These are phyloP conservation scores for Ptycholaimellus sp. DNA, from an alignment of 2,888 invertebrate genomes.

Conservation along the genomic window DNA sequence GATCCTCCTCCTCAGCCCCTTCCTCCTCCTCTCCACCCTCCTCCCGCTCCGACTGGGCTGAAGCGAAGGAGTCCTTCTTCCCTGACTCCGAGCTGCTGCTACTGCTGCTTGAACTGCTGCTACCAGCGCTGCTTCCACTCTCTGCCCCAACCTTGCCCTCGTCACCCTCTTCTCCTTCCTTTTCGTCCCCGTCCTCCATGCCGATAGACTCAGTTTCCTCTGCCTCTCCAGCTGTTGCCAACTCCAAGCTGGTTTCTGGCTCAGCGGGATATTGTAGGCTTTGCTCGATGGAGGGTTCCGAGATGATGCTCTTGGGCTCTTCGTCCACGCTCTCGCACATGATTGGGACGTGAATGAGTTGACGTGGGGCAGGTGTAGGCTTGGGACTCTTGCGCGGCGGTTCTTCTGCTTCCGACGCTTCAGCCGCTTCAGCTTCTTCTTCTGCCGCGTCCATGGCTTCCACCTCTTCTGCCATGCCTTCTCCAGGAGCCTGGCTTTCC, in stretches of 20 bases:
- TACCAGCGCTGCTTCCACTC: too few species aligned
- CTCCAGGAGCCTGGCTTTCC: not conserved
- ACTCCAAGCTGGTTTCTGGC: too few species aligned
- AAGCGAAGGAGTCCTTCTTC: not conserved
- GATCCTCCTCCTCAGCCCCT: not conserved
- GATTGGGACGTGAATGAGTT: too few species aligned
- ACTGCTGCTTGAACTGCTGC: too few species aligned
- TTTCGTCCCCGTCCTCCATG: conserved; percentile 13
- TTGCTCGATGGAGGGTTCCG: not conserved
- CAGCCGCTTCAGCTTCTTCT: not conserved
- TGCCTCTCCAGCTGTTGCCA: not conserved
- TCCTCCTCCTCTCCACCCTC: not conserved
- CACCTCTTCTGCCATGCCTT: not conserved
- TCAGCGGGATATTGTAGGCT: too few species aligned
- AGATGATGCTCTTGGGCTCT: not conserved
- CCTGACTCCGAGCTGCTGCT: not conserved
- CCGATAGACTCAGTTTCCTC: conserved; percentile 13
- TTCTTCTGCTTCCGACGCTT: too few species aligned
- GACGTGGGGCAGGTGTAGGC: too few species aligned
- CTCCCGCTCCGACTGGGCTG: too few species aligned
- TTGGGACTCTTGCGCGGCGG: too few species aligned
- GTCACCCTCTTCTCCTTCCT: conserved; percentile 14
- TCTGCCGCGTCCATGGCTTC: not conserved
- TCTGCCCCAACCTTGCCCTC: not conserved
- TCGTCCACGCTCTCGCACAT: too few species aligned